These are phyloP conservation scores for Tadarida brasiliensis DNA, from an alignment of 2,797 vertebrate species.

Conservation along the genomic window DNA sequence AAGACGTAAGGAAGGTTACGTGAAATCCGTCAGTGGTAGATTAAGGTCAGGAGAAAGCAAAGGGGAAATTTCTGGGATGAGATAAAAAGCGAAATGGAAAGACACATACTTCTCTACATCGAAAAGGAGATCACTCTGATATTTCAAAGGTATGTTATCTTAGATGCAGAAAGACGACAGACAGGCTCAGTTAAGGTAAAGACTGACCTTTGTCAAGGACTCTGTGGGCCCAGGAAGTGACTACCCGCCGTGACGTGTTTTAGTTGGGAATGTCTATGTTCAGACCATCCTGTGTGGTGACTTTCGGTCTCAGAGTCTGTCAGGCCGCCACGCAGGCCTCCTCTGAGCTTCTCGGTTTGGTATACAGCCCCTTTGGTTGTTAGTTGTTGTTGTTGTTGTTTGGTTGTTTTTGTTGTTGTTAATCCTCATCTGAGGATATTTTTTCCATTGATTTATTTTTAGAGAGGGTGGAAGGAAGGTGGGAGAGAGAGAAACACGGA, in stretches of 20 bases:
- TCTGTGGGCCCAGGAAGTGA: background rate
- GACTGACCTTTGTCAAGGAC: background rate
- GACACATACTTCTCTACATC: background rate
- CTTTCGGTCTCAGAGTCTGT: background rate
- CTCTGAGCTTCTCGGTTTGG: background rate
- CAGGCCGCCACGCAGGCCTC: background rate
- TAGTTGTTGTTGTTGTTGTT: background rate
- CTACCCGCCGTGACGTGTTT: background rate
- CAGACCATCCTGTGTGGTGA: background rate
- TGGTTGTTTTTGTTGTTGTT: background rate
- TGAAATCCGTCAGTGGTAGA: background rate
- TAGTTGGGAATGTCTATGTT: background rate
- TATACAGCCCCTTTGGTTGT: background rate
- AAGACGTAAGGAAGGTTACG: background rate
- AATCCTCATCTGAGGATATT: too few species aligned
- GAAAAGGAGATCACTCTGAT: background rate
- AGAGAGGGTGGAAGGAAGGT: too few species aligned
- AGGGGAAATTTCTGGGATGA: background rate
- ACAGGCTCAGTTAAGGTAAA: background rate
- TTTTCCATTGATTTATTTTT: too few species aligned
- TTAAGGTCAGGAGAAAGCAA: background rate
- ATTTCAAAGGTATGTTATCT: background rate
- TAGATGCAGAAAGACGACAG: background rate
- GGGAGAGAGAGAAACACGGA: too few species aligned
- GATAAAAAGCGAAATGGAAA: background rate